These are phyloP conservation scores for Intellagama lesueurii DNA, from an alignment of 2,797 vertebrate species.

Conservation along the genomic window DNA sequence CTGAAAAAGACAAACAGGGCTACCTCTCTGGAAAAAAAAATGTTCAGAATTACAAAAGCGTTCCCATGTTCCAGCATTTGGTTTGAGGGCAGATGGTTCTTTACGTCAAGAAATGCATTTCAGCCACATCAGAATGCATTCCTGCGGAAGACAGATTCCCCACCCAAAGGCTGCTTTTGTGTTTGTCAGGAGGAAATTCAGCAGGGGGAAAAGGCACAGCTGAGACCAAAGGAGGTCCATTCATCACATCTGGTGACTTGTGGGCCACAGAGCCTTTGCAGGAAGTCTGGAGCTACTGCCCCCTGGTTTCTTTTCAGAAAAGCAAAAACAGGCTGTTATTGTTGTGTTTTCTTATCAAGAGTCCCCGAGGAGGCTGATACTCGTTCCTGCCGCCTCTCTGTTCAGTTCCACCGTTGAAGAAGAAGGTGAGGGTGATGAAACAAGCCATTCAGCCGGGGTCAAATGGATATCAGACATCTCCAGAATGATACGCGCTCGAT, in stretches of 20 bases:
- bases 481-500: too few relatives aligned
- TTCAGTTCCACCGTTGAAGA: background rate
- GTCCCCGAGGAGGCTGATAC: rapidly evolving
- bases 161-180: background rate
- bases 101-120: too few relatives aligned
- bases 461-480: background rate
- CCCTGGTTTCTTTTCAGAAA: too few relatives aligned
- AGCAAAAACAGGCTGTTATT: background rate
- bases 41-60: background rate
- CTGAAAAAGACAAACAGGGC: background rate
- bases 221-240: background rate
- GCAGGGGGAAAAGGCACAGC: rapidly evolving
- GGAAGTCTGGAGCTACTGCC: too few relatives aligned
- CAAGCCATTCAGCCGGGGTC: background rate
- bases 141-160: too few relatives aligned
- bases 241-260: background rate
- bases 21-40: background rate
- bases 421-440: background rate
- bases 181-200: too few relatives aligned
- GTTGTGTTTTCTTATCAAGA: background rate
- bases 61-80: too few relatives aligned
- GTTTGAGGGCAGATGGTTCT: too few relatives aligned
- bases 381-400: background rate
- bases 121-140: background rate
- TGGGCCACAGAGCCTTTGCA: too few relatives aligned